Base-by-base conservation (phyloP, 2,888 invertebrate genomes). In the Drosophila tanythrix region DNA sequence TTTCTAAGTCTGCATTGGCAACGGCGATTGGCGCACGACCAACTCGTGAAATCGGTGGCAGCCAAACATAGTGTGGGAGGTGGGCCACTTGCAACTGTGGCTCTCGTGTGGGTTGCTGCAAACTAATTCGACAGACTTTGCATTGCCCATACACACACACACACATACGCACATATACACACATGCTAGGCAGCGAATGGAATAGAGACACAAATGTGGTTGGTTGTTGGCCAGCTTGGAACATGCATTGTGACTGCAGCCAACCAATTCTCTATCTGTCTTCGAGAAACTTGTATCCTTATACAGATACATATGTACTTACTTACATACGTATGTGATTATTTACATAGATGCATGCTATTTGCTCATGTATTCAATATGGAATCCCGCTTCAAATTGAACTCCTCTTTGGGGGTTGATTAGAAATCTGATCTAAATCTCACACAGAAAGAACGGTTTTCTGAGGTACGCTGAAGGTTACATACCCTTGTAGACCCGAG, bases 1-100 rank as follows among this genome's bases (percentile, higher is more conserved):
- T 74, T 81, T 87, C 87, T 87, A 87, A 87, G 52, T 77, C 72
- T 67, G 69, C 82, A 80, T 75, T 81, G 85, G 74, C 80, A 74
- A 46, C 83, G 43, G 63, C 81, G 84, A 85, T 87, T 86, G 87
- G 85, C 58, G 64, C 82, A 83, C 78, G 85, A 81, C 35, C 56
- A 51, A n/a, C 36, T 57, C 71, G 52, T 57, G 38, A 21, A 48
- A 25, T 29, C 52, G 46, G 58, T 29, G 35, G 29, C 60, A 52
- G 52, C 13, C n/a, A 11, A 38, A 33, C 21, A 11, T 35, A 18
- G 36, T 6, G 62, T 33, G n/a, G n/a, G 38, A 15, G 15, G 3
- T 46, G 46, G 46, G 18, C 46, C 25, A 46, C 4, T 46, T 46
- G 25, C 46, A 5, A 46, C 36, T 36, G 15, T 50, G 36, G 57